phyloP scores from a whole-genome alignment of 2,113 vertebrate species.

The Pachyramphus minor region DNA sequence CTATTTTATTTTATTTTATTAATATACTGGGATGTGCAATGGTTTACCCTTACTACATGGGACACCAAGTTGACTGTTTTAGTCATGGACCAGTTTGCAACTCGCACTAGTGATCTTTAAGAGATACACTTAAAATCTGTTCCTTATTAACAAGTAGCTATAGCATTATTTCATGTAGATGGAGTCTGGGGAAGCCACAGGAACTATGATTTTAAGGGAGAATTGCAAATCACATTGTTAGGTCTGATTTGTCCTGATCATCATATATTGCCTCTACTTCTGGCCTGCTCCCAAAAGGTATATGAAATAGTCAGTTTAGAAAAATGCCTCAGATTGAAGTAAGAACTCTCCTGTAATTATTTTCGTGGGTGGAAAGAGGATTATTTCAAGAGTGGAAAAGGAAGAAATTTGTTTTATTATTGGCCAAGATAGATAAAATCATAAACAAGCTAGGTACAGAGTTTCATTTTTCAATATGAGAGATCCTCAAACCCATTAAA shows the following conservation, averaged over 20 bases:
- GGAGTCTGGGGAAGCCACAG: neutral
- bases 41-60: neutral
- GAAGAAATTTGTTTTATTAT: neutral
- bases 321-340: neutral
- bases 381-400: neutral
- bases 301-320: neutral
- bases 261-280: neutral
- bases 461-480: neutral
- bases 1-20: neutral
- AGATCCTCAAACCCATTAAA: constrained; percentile 20
- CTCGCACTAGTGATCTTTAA: neutral
- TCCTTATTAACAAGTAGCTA: neutral
- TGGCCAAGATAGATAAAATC: neutral
- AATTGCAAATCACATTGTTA: neutral
- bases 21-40: neutral
- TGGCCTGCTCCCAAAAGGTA: neutral
- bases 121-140: neutral
- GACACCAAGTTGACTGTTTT: neutral
- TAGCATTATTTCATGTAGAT: neutral
- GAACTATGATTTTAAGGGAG: neutral
- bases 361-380: neutral
- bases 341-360: neutral
- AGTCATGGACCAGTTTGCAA: neutral
- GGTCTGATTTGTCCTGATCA: neutral
- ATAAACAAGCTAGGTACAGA: neutral